Percentiles rank a stretch among this genome's conserved stretches.
phyloP scores from a whole-genome alignment of 2,113 vertebrate species.

The Ovis canadensis region DNA sequence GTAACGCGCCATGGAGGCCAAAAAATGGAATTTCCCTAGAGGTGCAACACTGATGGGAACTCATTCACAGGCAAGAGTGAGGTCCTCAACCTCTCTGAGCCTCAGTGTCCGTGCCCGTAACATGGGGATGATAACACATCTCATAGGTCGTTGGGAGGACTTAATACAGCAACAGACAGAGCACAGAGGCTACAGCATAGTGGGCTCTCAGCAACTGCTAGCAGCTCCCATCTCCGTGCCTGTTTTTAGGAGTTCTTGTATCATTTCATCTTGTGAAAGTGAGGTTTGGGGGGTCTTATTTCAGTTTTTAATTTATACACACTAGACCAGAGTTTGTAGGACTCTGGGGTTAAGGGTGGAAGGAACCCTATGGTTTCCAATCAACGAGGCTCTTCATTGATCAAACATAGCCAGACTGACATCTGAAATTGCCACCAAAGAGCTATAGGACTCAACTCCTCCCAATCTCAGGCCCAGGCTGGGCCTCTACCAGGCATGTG shows the following conservation, averaged over 20 bases:
- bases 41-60: neutral
- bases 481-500: neutral
- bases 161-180: neutral
- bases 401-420: neutral
- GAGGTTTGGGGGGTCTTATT: neutral
- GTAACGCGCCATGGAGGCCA: neutral
- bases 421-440: neutral
- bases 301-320: neutral
- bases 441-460: neutral
- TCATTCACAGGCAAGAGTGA: neutral
- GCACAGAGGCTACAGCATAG: rapidly evolving
- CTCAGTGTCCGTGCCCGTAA: neutral
- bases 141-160: neutral
- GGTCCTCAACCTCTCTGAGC: neutral
- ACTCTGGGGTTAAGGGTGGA: neutral
- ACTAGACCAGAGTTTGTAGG: neutral
- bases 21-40: neutral
- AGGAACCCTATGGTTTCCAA: neutral
- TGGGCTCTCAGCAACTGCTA: rapidly evolving
- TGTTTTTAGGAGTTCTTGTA: neutral
- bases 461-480: neutral
- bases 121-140: neutral
- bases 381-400: neutral
- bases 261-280: neutral
- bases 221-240: neutral